Evolutionary conservation across 2,888 invertebrate genomes (phyloP).

Genomic region (Xanthorhoe designata): DNA sequence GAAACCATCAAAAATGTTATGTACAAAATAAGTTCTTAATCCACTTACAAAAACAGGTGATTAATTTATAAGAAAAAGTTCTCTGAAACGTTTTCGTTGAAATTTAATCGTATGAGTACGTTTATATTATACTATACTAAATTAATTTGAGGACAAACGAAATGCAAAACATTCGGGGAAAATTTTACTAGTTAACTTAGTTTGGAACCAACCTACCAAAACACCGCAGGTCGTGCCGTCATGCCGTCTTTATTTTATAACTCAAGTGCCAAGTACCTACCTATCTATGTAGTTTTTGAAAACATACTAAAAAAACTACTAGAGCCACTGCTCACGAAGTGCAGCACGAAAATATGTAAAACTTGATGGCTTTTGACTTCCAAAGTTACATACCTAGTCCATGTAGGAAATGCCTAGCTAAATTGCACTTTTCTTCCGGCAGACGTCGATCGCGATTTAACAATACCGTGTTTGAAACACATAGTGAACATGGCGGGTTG

Average conservation of each 20-base stretch:
- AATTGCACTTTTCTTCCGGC: slow-evolving; percentile 64
- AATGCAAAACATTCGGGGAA: slow-evolving; percentile 29
- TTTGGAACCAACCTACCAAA: slow-evolving; percentile 14
- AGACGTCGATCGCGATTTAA: slow-evolving; percentile 56
- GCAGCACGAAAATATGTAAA: slow-evolving; percentile 9
- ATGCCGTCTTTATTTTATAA: slow-evolving; percentile 17
- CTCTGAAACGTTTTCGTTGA: background rate
- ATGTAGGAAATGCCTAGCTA: slow-evolving; percentile 60
- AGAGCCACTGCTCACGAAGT: too few species aligned
- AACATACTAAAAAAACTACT: background rate
- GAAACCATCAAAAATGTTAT: slow-evolving; percentile 33
- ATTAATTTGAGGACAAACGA: slow-evolving; percentile 14
- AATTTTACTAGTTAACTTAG: slow-evolving; percentile 14
- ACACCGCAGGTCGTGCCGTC: slow-evolving; percentile 23
- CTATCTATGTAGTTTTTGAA: background rate
- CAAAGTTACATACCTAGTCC: slow-evolving; percentile 19
- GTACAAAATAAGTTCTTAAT: slow-evolving; percentile 4
- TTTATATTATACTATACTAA: too few species aligned
- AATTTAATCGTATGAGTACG: background rate
- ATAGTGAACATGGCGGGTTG: slow-evolving; percentile 50
- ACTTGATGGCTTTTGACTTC: slow-evolving; percentile 10
- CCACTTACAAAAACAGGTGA: background rate
- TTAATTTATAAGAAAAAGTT: background rate
- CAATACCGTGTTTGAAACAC: slow-evolving; percentile 49
- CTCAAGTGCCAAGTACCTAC: background rate